Conservation (phyloP, 37 sponge, comb jelly and placozoan genomes). For the Diacarnus erythraeanus region DNA sequence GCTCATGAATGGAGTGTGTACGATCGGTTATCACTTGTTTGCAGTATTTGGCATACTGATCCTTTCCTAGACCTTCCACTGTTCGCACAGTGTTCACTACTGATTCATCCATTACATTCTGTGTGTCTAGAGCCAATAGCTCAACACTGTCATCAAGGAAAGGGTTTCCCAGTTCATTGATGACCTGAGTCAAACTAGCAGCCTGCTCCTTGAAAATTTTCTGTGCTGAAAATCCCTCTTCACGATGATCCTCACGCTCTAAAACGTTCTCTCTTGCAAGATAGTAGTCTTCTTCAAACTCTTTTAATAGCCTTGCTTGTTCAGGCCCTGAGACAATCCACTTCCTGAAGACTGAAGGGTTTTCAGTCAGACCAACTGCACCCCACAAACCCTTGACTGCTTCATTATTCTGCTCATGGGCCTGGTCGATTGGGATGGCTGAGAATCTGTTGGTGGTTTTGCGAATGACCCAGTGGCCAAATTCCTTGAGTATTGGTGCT, state of each 20-base stretch:
- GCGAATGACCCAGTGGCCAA: background rate
- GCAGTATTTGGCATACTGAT: background rate
- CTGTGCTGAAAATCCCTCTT: background rate
- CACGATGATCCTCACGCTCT: background rate
- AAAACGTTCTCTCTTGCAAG: no score
- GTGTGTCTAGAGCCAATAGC: background rate
- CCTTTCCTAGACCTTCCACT: background rate
- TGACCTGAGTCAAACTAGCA: background rate
- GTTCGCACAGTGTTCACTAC: background rate
- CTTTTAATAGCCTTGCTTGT: background rate
- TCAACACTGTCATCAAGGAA: background rate
- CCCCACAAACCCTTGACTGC: background rate
- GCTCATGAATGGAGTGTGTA: background rate
- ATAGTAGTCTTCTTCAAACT: background rate
- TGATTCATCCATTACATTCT: background rate
- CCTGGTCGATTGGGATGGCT: background rate
- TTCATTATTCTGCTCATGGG: background rate
- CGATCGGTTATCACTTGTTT: background rate
- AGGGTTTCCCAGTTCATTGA: background rate
- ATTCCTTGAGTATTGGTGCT: background rate
- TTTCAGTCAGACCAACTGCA: background rate
- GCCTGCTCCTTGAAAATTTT: background rate
- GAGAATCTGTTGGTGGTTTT: background rate
- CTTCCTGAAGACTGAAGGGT: background rate
- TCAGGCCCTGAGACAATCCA: background rate